Evolutionary conservation across 2,888 invertebrate species (phyloP).

Genomic region (Schizaphis graminum): DNA sequence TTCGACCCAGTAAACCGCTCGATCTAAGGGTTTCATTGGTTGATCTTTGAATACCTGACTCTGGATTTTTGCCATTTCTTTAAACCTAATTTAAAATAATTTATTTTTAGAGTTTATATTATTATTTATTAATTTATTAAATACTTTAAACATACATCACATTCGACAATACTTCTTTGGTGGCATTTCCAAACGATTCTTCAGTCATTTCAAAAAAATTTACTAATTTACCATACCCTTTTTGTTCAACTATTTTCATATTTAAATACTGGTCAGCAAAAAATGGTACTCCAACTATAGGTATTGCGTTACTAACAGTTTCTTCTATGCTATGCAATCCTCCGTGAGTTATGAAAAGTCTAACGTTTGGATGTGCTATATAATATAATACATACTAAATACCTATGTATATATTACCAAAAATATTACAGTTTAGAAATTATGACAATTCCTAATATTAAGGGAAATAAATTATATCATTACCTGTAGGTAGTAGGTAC

Average conservation of each 20-base stretch:
- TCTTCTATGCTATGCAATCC: slow-evolving; percentile 61
- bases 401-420: background rate
- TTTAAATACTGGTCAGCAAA: slow-evolving; percentile 59
- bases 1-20: slow-evolving; percentile 54
- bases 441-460: too few relatives aligned
- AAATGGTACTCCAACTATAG: slow-evolving; percentile 56
- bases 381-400: background rate
- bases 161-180: slow-evolving; percentile 31
- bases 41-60: slow-evolving; percentile 42
- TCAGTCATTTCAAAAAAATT: slow-evolving; percentile 13
- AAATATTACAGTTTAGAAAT: too few relatives aligned
- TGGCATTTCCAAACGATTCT: slow-evolving; percentile 19
- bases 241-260: slow-evolving; percentile 23
- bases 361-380: slow-evolving; percentile 51
- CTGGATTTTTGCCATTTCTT: background rate
- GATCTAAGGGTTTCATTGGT: slow-evolving; percentile 57
- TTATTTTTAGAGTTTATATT: background rate
- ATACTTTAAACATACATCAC: background rate
- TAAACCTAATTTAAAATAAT: slow-evolving; percentile 3
- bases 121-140: background rate
- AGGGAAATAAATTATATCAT: too few relatives aligned
- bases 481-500: too few relatives aligned
- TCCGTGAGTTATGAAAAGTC: slow-evolving; percentile 60
- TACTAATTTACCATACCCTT: slow-evolving; percentile 27
- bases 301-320: slow-evolving; percentile 21